A percentile compares a stretch with the other conserved stretches of the same genome.
phyloP scores from a whole-genome alignment of 2,888 invertebrate species.

The Busseola fusca region DNA sequence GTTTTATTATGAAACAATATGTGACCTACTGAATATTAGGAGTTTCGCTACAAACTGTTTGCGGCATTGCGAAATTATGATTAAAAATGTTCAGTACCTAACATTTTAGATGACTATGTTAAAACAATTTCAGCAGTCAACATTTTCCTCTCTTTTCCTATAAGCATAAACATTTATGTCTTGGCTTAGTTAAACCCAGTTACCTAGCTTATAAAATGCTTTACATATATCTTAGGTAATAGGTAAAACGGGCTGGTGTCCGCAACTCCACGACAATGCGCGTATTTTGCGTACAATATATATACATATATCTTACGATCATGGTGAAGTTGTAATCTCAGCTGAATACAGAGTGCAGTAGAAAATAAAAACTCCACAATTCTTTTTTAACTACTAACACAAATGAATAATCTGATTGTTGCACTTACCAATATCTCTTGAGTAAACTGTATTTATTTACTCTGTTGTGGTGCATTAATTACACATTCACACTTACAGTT shows the following conservation, averaged over 20 bases:
- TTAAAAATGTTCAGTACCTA: constrained; percentile 2
- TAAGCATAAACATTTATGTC: not conserved
- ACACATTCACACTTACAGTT: constrained; percentile 42
- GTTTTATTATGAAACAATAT: constrained; percentile 22
- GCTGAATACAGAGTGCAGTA: constrained; percentile 3
- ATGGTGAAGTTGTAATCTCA: not conserved
- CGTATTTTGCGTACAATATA: too few relatives aligned
- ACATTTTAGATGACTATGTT: not conserved
- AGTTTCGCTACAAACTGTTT: constrained; percentile 1
- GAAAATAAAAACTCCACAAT: not conserved
- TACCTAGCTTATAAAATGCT: not conserved
- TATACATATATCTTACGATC: too few relatives aligned
- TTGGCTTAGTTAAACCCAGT: not conserved
- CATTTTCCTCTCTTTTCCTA: not conserved
- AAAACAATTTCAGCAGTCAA: not conserved
- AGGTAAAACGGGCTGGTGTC: too few relatives aligned
- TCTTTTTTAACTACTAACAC: not conserved
- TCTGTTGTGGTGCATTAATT: constrained; percentile 33
- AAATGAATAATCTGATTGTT: constrained; percentile 27
- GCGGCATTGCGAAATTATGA: not conserved
- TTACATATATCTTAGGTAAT: not conserved
- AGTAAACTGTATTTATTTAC: constrained; percentile 30
- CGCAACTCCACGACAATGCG: too few relatives aligned
- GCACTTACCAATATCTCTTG: constrained; percentile 21
- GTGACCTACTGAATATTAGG: constrained; percentile 24